Evolutionary conservation across 1,140 invertebrate species (phyloP), one percentile per base, ranked within the genome.

Genomic region (Polypedilum pembai): DNA sequence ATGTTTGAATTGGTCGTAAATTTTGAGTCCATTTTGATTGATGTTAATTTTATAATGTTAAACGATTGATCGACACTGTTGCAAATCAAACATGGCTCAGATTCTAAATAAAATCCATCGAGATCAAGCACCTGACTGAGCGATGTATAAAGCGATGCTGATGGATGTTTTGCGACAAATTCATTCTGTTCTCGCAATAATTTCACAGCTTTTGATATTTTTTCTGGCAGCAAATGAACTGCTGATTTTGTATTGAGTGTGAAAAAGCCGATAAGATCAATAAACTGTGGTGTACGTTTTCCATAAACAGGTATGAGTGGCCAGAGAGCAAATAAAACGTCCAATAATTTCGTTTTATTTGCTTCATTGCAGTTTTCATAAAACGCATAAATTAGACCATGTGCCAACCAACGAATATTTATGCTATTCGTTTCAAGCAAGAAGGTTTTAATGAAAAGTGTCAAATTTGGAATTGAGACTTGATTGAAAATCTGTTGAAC

Each of bases 1-100:
- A 99, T 97, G 84, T 98, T 96, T 3, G 95, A 98, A 2, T 94
- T 98, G 0, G 96, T 98, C 0, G 96, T 98, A 80, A 96, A 99
- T 85, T 98, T 95, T 0, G 95, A 96, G 84, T 99, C 97, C 56
- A 94, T 90, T 85, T 98, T 98, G 7, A 98, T 93, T 0, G 94
- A 89, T 0, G 94, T 94, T 41, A 99, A 83, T 83, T 99, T 99
- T 63, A 98, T 92, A 75, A 91, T 94, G 0, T 91, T 84, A 85
- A 95, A 93, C 0, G 95, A 90, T 15, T 98, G 92, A 83, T 99
- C 96, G 0, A 96, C 95, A 84, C 98, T 98, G 82, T 98, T 98
- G 81, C 96, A 99, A 0, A 98, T 95, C 20, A 98, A 86, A 80
- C 96, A 99, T 0, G 96, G 96, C 80, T 98, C 95, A 76, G 94